These are phyloP conservation scores for Hirtodrosophila cameraria DNA, from an alignment of 2,888 invertebrate genomes.

Conservation along the genomic window DNA sequence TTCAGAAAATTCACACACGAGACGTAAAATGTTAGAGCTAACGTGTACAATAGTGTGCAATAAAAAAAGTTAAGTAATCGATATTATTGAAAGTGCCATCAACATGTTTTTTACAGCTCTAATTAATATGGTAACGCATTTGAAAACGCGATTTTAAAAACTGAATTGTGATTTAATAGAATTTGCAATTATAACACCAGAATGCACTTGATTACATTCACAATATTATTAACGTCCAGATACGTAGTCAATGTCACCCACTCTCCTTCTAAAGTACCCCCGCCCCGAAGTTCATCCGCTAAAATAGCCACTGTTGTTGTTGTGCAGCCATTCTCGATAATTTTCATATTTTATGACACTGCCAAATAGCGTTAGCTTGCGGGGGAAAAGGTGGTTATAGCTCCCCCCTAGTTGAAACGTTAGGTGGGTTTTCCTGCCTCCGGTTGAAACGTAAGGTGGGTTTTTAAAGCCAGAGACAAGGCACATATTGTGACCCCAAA, in stretches of 20 bases:
- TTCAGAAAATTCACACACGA: too few species aligned
- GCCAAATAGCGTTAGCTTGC: background rate
- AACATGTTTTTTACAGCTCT: too few species aligned
- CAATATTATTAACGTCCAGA: conserved; percentile 3
- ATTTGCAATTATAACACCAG: conserved; percentile 47
- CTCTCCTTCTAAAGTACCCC: background rate
- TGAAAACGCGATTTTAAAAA: too few species aligned
- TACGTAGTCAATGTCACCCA: conserved; percentile 11
- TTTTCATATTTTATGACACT: conserved; percentile 27
- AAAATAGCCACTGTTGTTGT: background rate
- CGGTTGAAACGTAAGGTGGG: conserved; percentile 23
- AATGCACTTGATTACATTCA: conserved; percentile 42
- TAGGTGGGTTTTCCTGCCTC: too few species aligned
- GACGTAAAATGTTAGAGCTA: too few species aligned
- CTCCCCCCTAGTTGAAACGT: conserved; percentile 15
- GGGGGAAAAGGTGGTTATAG: too few species aligned
- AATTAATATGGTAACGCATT: too few species aligned
- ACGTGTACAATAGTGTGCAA: too few species aligned
- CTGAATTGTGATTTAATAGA: conserved; percentile 15
- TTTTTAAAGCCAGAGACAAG: too few species aligned
- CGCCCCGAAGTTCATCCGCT: too few species aligned
- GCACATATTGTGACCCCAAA: background rate
- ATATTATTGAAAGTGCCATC: too few species aligned
- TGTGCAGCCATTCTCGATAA: conserved; percentile 12
- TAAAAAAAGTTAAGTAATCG: too few species aligned